These are phyloP conservation scores for Cairina moschata DNA, from an alignment of 2,113 vertebrate species.

Conservation along the genomic window DNA sequence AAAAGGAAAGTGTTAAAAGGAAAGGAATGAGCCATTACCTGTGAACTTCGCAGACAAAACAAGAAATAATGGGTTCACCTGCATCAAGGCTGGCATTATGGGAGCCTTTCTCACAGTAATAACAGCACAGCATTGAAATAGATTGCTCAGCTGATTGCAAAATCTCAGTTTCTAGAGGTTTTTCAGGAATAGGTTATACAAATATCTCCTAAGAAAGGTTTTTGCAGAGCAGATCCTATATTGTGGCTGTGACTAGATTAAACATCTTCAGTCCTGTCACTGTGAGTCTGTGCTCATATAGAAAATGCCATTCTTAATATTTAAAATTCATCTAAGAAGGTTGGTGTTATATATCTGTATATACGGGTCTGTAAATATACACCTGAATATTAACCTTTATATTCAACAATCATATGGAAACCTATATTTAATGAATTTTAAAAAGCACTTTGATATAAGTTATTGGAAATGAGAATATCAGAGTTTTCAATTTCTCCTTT, in stretches of 20 bases:
- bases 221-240: background rate
- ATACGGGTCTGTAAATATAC: background rate
- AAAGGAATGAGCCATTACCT: background rate
- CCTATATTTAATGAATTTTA: background rate
- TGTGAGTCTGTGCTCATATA: background rate
- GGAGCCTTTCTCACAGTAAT: background rate
- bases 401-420: background rate
- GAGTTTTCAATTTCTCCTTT: background rate
- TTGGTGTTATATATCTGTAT: background rate
- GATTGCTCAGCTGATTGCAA: background rate
- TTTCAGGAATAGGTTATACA: background rate
- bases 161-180: background rate
- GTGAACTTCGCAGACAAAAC: background rate
- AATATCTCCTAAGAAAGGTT: background rate
- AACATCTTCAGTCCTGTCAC: background rate
- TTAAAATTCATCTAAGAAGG: background rate
- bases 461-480: background rate
- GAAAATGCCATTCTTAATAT: background rate
- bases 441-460: background rate
- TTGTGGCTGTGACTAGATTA: background rate
- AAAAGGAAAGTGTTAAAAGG: background rate
- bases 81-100: background rate
- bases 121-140: background rate
- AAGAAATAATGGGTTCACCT: background rate
- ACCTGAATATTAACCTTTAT: background rate